phyloP scores from a whole-genome alignment of 2,113 vertebrate genomes.

The Geococcyx californianus region DNA sequence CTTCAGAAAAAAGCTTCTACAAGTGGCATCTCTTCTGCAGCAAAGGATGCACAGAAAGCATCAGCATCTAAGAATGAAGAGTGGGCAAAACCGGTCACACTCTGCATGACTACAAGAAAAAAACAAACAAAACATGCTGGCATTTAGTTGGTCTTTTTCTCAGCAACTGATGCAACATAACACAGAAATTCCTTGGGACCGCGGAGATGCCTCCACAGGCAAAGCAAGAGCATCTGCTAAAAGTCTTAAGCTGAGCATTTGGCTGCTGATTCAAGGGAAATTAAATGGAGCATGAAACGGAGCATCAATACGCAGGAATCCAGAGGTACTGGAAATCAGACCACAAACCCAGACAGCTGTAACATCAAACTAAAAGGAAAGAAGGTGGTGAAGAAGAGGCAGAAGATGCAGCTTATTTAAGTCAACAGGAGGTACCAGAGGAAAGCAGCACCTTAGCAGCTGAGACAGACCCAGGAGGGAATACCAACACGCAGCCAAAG shows the following conservation, averaged over 20 bases:
- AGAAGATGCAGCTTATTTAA: background rate
- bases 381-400: background rate
- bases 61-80: background rate
- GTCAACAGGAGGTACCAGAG: background rate
- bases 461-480: background rate
- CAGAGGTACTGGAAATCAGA: background rate
- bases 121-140: background rate
- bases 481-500: rapidly evolving
- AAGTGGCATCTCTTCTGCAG: background rate
- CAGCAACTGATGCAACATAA: background rate
- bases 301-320: background rate
- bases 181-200: background rate
- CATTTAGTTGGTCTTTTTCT: background rate
- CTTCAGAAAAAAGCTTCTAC: background rate
- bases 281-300: constrained; percentile 10
- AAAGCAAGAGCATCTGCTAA: background rate
- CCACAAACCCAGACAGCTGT: background rate
- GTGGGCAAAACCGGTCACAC: background rate
- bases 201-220: background rate
- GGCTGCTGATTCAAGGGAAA: constrained; percentile 4
- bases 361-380: background rate
- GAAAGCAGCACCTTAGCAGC: background rate
- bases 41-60: background rate
- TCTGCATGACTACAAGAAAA: background rate
- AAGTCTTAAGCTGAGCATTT: background rate